These are phyloP conservation scores for Melanotaenia trifasciata DNA, from an alignment of 2,797 vertebrate genomes.

Conservation along the genomic window DNA sequence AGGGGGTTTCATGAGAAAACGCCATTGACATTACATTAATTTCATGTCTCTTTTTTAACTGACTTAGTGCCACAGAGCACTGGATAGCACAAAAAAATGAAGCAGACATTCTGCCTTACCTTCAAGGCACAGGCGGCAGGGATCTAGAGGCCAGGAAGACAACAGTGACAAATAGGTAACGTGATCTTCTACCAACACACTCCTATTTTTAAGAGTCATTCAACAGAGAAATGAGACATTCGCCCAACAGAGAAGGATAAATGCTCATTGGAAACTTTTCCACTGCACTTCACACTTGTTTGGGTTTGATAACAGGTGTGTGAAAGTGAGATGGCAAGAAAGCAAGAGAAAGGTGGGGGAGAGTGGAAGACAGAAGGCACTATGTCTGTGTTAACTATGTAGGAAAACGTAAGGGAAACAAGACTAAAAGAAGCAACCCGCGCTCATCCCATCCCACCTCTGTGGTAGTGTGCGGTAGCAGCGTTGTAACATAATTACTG, in stretches of 20 bases:
- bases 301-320: constrained; percentile 51
- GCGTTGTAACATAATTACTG: constrained; percentile 89
- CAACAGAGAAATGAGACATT: constrained; percentile 38
- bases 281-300: constrained; percentile 43
- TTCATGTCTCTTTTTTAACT: constrained; percentile 81
- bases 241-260: constrained; percentile 38
- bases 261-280: constrained; percentile 71
- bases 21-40: constrained; percentile 83
- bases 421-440: constrained; percentile 80
- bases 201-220: constrained; percentile 48
- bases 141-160: constrained; percentile 55
- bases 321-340: constrained; percentile 35
- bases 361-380: constrained; percentile 46
- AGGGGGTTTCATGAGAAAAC: constrained; percentile 79
- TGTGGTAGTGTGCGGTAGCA: constrained; percentile 81
- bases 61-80: constrained; percentile 72
- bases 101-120: constrained; percentile 49
- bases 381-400: constrained; percentile 75
- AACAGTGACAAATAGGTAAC: constrained; percentile 65
- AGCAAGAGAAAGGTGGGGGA: constrained; percentile 38
- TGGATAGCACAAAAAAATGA: constrained; percentile 44
- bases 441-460: constrained; percentile 78
- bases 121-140: constrained; percentile 45
- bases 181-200: constrained; percentile 53
- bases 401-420: constrained; percentile 75